Evolutionary conservation across 2,797 vertebrate species (phyloP), one percentile per base, ranked within the genome.

Genomic region (Enteromius anoplus): DNA sequence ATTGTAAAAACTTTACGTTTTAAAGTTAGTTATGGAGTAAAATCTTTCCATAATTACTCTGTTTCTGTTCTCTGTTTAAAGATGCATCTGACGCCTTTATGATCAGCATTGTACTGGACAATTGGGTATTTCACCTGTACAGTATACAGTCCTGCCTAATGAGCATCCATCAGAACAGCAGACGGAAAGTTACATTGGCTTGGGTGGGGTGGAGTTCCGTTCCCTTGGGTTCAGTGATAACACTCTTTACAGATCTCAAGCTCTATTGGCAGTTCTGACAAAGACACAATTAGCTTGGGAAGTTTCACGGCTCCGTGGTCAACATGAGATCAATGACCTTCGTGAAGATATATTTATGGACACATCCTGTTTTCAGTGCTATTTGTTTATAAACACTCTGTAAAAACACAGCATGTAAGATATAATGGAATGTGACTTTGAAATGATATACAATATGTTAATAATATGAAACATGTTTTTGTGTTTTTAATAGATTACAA

Each of bases 101-200:
- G 42, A 66, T 65, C 3, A 0, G 10, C 58, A 14, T n/a, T 17
- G 80, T 75, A 34, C 32, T 66, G 58, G 72, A 51, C 53, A 60
- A 53, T 32, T 68, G 84, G 86, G 70, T 83, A 79, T 87, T 84
- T 72, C 75, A 78, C 26, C 42, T 82, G 78, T 58, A 81, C 79
- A 86, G 87, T 65, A 72, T 21, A 15, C 79, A 83, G 32, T 21
- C 15, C 78, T 83, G 34, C 29, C 81, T 91, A 91, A 91, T 88
- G 90, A 86, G 89, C 90, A 92, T 93, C 91, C 91, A 90, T 92
- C 91, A 91, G 92, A 91, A 83, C 92, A 93, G 66, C 66, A 78
- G 83, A 64, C 77, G 26, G 64, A 58, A 75, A 77, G 72, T 73
- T 45, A 37, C 64, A 75, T 65, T 81, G 37, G 62, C 87, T 77